These are phyloP conservation scores for Malurus alboscapulatus DNA, from an alignment of 2,113 vertebrate genomes.

Conservation along the genomic window DNA sequence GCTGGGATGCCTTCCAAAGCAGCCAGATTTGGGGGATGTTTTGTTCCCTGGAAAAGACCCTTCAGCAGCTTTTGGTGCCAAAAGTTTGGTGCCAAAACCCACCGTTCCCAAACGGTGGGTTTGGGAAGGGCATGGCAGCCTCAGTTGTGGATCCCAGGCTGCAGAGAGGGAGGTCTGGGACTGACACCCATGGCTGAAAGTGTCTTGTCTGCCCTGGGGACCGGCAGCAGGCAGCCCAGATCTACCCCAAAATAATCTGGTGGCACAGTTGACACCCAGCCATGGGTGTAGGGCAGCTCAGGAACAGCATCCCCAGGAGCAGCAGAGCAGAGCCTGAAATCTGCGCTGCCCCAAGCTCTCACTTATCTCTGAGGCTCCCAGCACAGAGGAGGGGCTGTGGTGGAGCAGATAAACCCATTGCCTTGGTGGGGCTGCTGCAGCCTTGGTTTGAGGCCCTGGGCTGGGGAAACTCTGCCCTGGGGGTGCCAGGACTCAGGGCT, in stretches of 20 bases:
- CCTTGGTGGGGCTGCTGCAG: neutral
- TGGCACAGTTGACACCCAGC: neutral
- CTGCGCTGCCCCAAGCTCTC: neutral
- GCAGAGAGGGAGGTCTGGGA: neutral
- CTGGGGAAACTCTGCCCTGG: neutral
- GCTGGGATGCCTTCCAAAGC: neutral
- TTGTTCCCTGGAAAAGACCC: neutral
- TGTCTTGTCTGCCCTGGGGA: neutral
- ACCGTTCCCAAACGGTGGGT: too few species aligned
- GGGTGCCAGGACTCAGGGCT: accelerated
- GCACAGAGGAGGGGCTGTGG: neutral
- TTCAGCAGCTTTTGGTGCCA: neutral
- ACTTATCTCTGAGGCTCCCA: neutral
- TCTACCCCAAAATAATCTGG: neutral
- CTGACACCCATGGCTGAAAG: neutral
- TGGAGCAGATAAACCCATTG: neutral
- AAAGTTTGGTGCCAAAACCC: too few species aligned
- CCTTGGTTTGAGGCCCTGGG: accelerated
- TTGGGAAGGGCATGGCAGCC: neutral
- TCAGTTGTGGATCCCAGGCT: neutral
- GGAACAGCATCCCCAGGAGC: neutral
- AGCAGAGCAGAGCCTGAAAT: neutral
- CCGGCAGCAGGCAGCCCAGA: neutral
- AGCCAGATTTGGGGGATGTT: neutral
- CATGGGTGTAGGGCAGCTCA: neutral